A percentile compares a stretch with the other conserved stretches of the same genome.
Conservation (phyloP, 2,113 vertebrate genomes). For the Oostethus manadensis region DNA sequence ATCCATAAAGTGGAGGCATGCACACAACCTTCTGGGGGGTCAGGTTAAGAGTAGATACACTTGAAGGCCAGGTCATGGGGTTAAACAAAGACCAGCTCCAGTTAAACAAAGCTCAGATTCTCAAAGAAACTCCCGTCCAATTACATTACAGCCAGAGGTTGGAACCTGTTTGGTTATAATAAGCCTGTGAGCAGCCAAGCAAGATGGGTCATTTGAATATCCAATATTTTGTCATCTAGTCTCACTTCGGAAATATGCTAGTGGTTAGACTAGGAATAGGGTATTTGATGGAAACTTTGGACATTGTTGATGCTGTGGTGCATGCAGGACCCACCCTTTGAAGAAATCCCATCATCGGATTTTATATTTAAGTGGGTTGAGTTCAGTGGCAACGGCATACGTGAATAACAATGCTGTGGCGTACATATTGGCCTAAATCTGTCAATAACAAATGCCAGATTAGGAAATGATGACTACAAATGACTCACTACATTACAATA, state of each 20-base stretch:
- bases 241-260: conserved; percentile 14
- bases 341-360: conserved; percentile 40
- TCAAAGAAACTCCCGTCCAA: conserved; percentile 30
- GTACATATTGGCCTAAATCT: conserved; percentile 25
- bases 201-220: conserved; percentile 19
- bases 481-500: conserved; percentile 10
- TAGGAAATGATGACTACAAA: conserved; percentile 13
- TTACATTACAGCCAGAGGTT: conserved; percentile 42
- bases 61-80: conserved; percentile 23
- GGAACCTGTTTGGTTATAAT: conserved; percentile 29
- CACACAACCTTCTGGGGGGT: conserved; percentile 18
- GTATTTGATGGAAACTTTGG: not conserved
- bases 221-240: conserved; percentile 23
- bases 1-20: conserved; percentile 3
- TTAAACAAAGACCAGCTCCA: conserved; percentile 27
- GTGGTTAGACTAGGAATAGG: conserved; percentile 11
- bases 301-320: not conserved
- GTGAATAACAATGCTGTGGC: conserved; percentile 7
- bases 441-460: conserved; percentile 21
- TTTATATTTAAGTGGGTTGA: conserved; percentile 35
- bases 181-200: conserved; percentile 38
- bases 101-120: conserved; percentile 3
- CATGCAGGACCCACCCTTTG: conserved; percentile 3
- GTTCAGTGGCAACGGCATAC: conserved; percentile 19
- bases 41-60: conserved; percentile 11